These are phyloP conservation scores for Leptatherina wallacei DNA, from an alignment of 2,797 vertebrate species.

Conservation along the genomic window DNA sequence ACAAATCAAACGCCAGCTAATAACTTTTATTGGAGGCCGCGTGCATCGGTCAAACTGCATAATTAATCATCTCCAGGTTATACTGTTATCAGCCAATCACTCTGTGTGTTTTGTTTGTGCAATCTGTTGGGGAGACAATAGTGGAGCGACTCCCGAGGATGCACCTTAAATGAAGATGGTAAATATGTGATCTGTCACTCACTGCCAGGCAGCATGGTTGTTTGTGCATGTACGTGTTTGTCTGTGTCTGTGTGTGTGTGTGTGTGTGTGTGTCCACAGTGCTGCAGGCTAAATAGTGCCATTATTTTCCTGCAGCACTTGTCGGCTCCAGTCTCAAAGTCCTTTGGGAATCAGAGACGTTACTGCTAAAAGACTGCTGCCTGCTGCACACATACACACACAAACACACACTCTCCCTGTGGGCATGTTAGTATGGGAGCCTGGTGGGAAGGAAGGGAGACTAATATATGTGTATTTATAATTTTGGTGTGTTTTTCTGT, in stretches of 20 bases:
- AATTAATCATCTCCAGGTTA: constrained; percentile 40
- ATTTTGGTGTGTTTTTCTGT: constrained; percentile 42
- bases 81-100: constrained; percentile 37
- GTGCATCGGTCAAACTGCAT: constrained; percentile 16
- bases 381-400: constrained; percentile 27
- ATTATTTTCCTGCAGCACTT: constrained; percentile 73
- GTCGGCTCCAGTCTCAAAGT: constrained; percentile 60
- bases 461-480: constrained; percentile 49
- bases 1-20: constrained; percentile 8
- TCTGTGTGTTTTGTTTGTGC: constrained; percentile 43
- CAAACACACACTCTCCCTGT: constrained; percentile 34
- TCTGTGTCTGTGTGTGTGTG: constrained; percentile 29
- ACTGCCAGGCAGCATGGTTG: constrained; percentile 40
- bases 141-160: constrained; percentile 45
- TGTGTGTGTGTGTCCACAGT: constrained; percentile 53
- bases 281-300: constrained; percentile 75
- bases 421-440: constrained; percentile 40
- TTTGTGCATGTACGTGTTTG: constrained; percentile 27
- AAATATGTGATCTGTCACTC: constrained; percentile 74
- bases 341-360: constrained; percentile 71
- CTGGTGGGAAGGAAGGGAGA: constrained; percentile 38
- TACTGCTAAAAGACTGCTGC: constrained; percentile 65
- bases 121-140: constrained; percentile 40
- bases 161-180: constrained; percentile 55
- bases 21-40: constrained; percentile 2